Base-by-base conservation (phyloP, 2,888 invertebrate genomes). In the Ochropleura leucogaster region DNA sequence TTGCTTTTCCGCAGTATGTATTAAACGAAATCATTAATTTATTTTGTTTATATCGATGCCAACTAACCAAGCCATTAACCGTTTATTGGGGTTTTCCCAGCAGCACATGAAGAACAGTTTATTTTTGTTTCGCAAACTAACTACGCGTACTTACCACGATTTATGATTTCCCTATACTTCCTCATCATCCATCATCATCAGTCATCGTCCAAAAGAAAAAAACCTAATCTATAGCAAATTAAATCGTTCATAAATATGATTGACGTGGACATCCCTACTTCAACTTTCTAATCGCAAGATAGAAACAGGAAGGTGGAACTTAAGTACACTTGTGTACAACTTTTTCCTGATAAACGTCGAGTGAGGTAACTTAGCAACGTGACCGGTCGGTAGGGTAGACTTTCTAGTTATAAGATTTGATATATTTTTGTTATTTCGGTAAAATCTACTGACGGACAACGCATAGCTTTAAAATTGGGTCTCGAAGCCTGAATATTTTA, bases 261-360 rank as follows among this genome's bases (percentile, higher is more conserved):
- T 66, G 74, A 77, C 65, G 49, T 14, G 57, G 51, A 40, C 42
- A 74, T 81, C 63, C 51, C 53, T 75, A 57, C 40, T 55, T 60
- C 1, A 75, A 76, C 77, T 79, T 79, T 79, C 78, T 82, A 79
- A 65, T 47, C 14, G 40, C 64, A 44, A 46, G 49, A 57, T 63
- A 51, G 60, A 47, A 60, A 30, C 49, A 68, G 47, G 60, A 53
- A 20, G 66, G 16, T 46, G n/a, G 42, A 72, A 51, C 51, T 57
- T 49, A 79, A 73, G 73, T 69, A 66, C 42, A 63, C 57, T 63
- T 63, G 51, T 51, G 57, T 59, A 73, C 66, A 67, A 80, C 67
- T 71, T 86, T 85, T 85, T 82, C 75, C 74, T 80, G 71, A 49
- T 78, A 72, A 69, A 69, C 60, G 72, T 77, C 49, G 18, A 74